Conservation (phyloP, 2,888 invertebrate species). For the Lasioglossum lativentre region DNA sequence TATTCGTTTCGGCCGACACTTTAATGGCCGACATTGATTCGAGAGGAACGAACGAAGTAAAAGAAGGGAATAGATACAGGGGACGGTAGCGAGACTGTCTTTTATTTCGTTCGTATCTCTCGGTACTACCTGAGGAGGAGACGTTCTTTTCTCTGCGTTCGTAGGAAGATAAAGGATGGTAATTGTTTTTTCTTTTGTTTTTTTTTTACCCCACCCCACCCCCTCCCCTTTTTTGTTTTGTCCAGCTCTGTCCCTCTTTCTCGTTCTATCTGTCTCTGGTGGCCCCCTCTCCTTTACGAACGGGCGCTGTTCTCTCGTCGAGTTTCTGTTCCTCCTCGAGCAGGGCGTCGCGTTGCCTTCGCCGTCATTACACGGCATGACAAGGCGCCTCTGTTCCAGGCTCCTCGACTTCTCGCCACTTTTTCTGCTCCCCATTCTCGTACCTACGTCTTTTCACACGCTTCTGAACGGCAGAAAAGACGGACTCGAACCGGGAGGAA, state of each 20-base stretch:
- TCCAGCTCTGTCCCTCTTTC: slow-evolving; percentile 10
- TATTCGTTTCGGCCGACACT: slow-evolving; percentile 66
- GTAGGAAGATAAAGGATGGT: slow-evolving; percentile 72
- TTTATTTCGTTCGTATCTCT: slow-evolving; percentile 64
- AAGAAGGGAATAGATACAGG: slow-evolving; percentile 52
- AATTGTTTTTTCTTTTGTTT: slow-evolving; percentile 61
- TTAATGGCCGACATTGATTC: slow-evolving; percentile 73
- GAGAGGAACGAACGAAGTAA: slow-evolving; percentile 33
- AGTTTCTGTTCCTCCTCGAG: slow-evolving; percentile 66
- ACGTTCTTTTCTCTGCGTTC: slow-evolving; percentile 64
- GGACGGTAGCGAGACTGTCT: slow-evolving; percentile 73
- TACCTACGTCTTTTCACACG: slow-evolving; percentile 79
- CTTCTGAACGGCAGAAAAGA: slow-evolving; percentile 68
- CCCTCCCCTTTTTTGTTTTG: slow-evolving; percentile 24
- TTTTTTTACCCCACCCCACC: too few species aligned
- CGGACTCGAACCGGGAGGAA: slow-evolving; percentile 60
- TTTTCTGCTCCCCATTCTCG: slow-evolving; percentile 76
- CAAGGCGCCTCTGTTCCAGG: slow-evolving; percentile 79
- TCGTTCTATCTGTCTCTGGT: slow-evolving; percentile 15
- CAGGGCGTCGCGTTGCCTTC: slow-evolving; percentile 76
- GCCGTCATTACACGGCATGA: slow-evolving; percentile 83
- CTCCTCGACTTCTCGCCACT: slow-evolving; percentile 73
- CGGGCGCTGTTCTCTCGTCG: slow-evolving; percentile 50
- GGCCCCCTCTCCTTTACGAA: background rate
- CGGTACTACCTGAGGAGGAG: slow-evolving; percentile 63